A percentile compares a stretch with the other conserved stretches of the same genome.
phyloP scores from a whole-genome alignment of 2,888 invertebrate genomes.

The Isoperla grammatica region DNA sequence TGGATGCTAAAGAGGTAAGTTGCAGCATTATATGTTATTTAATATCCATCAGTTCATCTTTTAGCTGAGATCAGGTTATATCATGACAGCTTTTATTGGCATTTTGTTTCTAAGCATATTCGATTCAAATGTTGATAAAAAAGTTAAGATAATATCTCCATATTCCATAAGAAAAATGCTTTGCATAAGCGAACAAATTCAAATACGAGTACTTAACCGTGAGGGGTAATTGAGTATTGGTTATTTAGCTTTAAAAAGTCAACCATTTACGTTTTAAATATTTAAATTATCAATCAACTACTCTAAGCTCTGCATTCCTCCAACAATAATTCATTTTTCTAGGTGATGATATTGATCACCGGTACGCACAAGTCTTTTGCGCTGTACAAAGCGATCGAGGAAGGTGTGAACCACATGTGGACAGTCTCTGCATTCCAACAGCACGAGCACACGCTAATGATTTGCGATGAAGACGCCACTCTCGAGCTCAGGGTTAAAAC shows the following conservation, averaged over 20 bases:
- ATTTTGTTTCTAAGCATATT: too few species aligned
- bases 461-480: slow-evolving; percentile 98
- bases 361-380: slow-evolving; percentile 96
- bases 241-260: too few species aligned
- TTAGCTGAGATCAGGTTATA: too few species aligned
- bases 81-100: too few species aligned
- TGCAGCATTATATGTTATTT: too few species aligned
- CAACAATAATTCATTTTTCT: slow-evolving; percentile 34
- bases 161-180: not conserved
- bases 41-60: too few species aligned
- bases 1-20: slow-evolving; percentile 91
- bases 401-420: slow-evolving; percentile 99
- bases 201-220: too few species aligned
- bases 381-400: slow-evolving; percentile 95
- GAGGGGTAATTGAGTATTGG: too few species aligned
- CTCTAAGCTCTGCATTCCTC: too few species aligned
- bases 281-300: too few species aligned
- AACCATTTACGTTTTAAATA: too few species aligned
- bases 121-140: not conserved
- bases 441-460: slow-evolving; percentile 85
- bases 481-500: slow-evolving; percentile 95
- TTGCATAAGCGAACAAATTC: too few species aligned
- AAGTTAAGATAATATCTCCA: not conserved
- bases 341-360: slow-evolving; percentile 96
- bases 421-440: slow-evolving; percentile 98